Percentiles rank a stretch among this genome's conserved stretches.
phyloP scores from a whole-genome alignment of 2,797 vertebrate genomes.

The Poecilia gillii region DNA sequence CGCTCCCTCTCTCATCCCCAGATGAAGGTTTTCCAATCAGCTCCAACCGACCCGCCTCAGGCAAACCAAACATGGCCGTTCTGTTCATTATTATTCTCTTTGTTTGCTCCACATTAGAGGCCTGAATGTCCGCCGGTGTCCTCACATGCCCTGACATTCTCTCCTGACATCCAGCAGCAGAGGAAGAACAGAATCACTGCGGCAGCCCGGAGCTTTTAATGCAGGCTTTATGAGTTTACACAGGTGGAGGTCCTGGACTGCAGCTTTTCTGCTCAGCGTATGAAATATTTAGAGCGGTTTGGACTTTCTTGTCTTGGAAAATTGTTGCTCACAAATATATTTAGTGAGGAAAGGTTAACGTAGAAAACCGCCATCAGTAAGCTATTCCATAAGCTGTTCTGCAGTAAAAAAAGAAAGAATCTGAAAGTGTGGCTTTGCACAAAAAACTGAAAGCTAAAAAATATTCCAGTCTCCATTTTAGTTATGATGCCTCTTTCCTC shows the following conservation, averaged over 20 bases:
- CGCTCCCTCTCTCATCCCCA: slow-evolving; percentile 23
- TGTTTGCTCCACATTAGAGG: slow-evolving; percentile 37
- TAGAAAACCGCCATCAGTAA: slow-evolving; percentile 26
- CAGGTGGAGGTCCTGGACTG: slow-evolving; percentile 66
- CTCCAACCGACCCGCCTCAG: slow-evolving; percentile 28
- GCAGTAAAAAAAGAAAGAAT: slow-evolving; percentile 16
- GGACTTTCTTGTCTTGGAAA: slow-evolving; percentile 49
- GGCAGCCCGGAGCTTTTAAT: slow-evolving; percentile 47
- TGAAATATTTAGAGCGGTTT: slow-evolving; percentile 68
- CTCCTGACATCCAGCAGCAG: slow-evolving; percentile 41
- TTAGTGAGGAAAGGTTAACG: slow-evolving; percentile 16
- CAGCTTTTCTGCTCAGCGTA: slow-evolving; percentile 48
- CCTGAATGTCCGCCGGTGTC: slow-evolving; percentile 55
- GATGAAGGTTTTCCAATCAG: slow-evolving; percentile 49
- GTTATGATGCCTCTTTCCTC: slow-evolving; percentile 61
- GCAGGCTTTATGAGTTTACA: slow-evolving; percentile 68
- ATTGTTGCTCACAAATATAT: slow-evolving; percentile 32
- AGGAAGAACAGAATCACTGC: slow-evolving; percentile 47
- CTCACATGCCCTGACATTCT: slow-evolving; percentile 55
- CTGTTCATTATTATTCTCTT: slow-evolving; percentile 62
- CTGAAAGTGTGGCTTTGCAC: slow-evolving; percentile 26
- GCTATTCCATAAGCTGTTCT: not conserved
- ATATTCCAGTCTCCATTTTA: slow-evolving; percentile 56
- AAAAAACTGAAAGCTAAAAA: slow-evolving; percentile 68
- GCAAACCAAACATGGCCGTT: slow-evolving; percentile 58